Evolutionary conservation across 2,888 invertebrate genomes (phyloP).

Genomic region (Tenodera sinensis): DNA sequence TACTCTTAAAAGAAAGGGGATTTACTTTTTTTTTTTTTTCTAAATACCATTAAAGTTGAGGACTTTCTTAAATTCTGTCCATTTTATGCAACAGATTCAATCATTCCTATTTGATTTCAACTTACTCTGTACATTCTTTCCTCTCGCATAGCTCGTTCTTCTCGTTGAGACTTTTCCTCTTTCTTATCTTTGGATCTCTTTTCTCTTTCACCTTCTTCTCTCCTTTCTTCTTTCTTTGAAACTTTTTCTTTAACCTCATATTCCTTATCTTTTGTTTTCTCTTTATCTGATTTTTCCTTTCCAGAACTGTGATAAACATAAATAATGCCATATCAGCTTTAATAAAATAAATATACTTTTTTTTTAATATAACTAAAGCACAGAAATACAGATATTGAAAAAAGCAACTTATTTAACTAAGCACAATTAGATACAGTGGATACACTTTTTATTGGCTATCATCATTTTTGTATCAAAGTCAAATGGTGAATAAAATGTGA

Average conservation of each 20-base stretch:
- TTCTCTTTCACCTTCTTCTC: slow-evolving; percentile 49
- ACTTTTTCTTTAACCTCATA: slow-evolving; percentile 41
- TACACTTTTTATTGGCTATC: too few relatives aligned
- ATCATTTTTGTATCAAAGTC: too few relatives aligned
- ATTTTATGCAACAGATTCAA: not conserved
- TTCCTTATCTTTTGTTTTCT: slow-evolving; percentile 37
- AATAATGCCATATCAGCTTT: not conserved
- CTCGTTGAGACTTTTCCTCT: slow-evolving; percentile 47
- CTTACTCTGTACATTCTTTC: slow-evolving; percentile 45
- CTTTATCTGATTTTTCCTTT: slow-evolving; percentile 43
- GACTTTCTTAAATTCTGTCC: too few relatives aligned
- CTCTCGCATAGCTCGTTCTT: slow-evolving; percentile 42
- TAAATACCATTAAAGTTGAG: too few relatives aligned
- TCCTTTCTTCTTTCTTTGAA: slow-evolving; percentile 51
- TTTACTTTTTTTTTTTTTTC: too few relatives aligned
- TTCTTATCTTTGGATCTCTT: slow-evolving; percentile 56
- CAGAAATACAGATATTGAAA: too few relatives aligned
- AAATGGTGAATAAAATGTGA: too few relatives aligned
- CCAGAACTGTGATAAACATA: slow-evolving; percentile 36
- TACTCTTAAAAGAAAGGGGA: too few relatives aligned
- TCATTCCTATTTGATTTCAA: not conserved
- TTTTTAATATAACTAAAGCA: too few relatives aligned
- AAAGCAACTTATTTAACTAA: too few relatives aligned
- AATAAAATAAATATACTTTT: too few relatives aligned
- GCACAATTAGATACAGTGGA: too few relatives aligned